phyloP scores from a whole-genome alignment of 2,797 vertebrate genomes.

The Rhinella marina region DNA sequence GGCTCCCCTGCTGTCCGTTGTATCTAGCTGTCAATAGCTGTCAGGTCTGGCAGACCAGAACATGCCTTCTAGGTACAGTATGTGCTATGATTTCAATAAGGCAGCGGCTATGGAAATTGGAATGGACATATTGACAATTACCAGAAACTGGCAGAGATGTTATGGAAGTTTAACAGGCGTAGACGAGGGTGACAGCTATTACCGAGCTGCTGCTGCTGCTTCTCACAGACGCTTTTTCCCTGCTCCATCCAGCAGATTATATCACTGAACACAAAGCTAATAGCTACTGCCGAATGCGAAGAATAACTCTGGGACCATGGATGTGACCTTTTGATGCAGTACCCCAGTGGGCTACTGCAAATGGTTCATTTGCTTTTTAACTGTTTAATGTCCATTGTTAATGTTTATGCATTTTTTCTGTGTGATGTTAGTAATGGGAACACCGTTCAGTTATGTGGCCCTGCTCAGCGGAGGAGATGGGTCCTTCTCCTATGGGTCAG shows the following conservation, averaged over 20 bases:
- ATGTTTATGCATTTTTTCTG: too few species aligned
- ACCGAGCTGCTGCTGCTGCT: background rate
- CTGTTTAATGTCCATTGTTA: too few species aligned
- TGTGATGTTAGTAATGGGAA: too few species aligned
- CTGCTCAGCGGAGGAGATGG: too few species aligned
- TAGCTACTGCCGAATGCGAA: background rate
- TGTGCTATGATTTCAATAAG: conserved; percentile 60
- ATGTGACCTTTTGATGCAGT: too few species aligned
- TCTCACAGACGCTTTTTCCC: background rate
- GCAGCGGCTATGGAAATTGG: conserved; percentile 64
- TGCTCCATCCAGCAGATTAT: background rate
- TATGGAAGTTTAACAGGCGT: conserved; percentile 50
- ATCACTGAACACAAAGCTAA: background rate
- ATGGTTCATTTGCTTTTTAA: too few species aligned
- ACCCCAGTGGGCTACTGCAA: too few species aligned
- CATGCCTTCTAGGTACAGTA: conserved; percentile 67
- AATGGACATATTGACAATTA: conserved; percentile 66
- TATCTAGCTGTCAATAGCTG: conserved; percentile 86
- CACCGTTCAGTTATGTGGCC: too few species aligned
- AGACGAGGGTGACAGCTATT: conserved; percentile 21
- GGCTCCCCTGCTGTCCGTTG: conserved; percentile 78
- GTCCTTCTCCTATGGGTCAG: too few species aligned
- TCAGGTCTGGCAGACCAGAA: conserved; percentile 75
- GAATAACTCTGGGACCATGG: background rate
- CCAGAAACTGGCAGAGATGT: conserved; percentile 62